Conservation (phyloP, 2,888 invertebrate genomes). For the Eretmocerus hayati region DNA sequence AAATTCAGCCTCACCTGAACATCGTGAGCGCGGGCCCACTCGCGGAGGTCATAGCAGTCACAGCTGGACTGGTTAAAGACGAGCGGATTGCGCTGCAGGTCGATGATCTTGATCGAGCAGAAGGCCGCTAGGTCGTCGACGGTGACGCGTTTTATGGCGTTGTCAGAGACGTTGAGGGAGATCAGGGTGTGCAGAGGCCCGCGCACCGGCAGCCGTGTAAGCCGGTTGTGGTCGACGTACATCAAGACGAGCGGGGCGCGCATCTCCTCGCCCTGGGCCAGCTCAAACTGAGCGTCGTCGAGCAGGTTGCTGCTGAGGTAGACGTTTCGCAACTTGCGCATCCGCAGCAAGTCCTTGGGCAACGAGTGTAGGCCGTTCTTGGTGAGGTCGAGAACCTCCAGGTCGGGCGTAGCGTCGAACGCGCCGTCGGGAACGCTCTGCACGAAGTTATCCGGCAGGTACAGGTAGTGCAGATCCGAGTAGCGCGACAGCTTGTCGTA, state of each 20-base stretch:
- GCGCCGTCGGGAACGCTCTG: slow-evolving; percentile 52
- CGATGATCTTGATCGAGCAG: slow-evolving; percentile 57
- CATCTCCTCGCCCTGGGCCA: slow-evolving; percentile 43
- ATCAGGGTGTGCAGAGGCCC: slow-evolving; percentile 55
- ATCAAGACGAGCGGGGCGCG: slow-evolving; percentile 54
- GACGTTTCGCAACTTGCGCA: slow-evolving; percentile 57
- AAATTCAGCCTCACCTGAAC: slow-evolving; percentile 8
- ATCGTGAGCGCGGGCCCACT: slow-evolving; percentile 29
- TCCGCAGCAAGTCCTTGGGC: slow-evolving; percentile 51
- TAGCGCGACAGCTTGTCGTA: slow-evolving; percentile 51
- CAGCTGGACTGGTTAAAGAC: slow-evolving; percentile 27
- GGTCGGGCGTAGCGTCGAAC: slow-evolving; percentile 48
- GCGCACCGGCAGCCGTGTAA: slow-evolving; percentile 55
- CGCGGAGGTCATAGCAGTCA: slow-evolving; percentile 33
- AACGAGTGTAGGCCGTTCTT: slow-evolving; percentile 51
- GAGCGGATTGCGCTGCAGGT: slow-evolving; percentile 42
- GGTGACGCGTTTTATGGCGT: slow-evolving; percentile 49
- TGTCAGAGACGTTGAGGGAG: slow-evolving; percentile 59
- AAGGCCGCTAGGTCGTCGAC: slow-evolving; percentile 55
- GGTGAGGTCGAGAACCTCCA: slow-evolving; percentile 54
- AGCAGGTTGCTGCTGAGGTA: slow-evolving; percentile 54
- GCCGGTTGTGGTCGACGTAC: slow-evolving; percentile 56
- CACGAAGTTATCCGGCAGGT: slow-evolving; percentile 56
- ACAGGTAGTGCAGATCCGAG: slow-evolving; percentile 51
- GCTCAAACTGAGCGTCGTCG: slow-evolving; percentile 43